These are phyloP conservation scores for Tetragnatha versicolor DNA, from an alignment of 1,140 invertebrate species.

Conservation along the genomic window DNA sequence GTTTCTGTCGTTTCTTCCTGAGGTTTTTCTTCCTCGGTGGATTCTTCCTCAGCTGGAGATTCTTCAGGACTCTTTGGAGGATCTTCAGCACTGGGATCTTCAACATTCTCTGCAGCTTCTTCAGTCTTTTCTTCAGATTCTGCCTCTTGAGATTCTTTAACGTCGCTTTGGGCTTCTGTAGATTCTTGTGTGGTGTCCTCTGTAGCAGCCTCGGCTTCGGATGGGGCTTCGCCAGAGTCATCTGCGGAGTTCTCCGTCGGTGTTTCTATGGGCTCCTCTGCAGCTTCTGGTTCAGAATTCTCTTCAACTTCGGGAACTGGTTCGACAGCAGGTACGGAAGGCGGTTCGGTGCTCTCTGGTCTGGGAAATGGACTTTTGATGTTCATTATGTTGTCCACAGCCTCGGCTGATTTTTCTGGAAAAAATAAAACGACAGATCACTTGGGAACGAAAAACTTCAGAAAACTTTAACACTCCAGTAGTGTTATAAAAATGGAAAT, in stretches of 20 bases:
- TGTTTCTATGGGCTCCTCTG: neutral
- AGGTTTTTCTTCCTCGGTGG: neutral
- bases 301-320: neutral
- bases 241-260: neutral
- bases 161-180: neutral
- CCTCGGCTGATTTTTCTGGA: constrained; percentile 16
- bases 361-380: neutral
- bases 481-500: too few species aligned
- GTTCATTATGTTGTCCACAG: neutral
- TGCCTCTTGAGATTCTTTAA: neutral
- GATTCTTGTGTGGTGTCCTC: neutral
- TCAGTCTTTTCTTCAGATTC: neutral
- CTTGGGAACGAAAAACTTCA: too few species aligned
- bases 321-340: neutral
- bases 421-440: too few species aligned
- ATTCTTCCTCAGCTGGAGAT: neutral
- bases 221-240: neutral
- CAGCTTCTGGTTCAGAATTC: neutral
- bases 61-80: neutral
- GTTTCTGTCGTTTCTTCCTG: neutral
- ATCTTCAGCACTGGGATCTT: neutral
- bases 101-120: neutral
- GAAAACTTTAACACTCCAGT: too few species aligned
- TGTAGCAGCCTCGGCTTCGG: neutral
- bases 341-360: neutral